Evolutionary conservation across 2,113 vertebrate species (phyloP), one percentile per base, ranked within the genome.

Genomic region (Asarcornis scutulata): DNA sequence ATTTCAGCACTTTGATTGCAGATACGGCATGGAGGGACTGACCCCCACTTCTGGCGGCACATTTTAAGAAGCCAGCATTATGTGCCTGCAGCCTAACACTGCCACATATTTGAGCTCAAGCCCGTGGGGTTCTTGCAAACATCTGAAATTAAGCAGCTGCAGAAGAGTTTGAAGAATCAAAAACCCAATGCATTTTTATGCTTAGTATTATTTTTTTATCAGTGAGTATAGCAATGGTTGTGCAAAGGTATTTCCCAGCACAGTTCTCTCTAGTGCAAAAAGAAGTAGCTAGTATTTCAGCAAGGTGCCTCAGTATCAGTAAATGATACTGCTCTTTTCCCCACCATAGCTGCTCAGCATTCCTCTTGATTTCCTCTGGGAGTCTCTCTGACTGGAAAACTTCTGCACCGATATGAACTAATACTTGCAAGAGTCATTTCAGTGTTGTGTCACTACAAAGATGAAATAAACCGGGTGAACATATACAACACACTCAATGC

Each of bases 321-420:
- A 89, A 91, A 79, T 75, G 89, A 48, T 48, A 68, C 4, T 11
- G 23, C 34, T 83, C 11, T 74, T 73, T 88, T 86, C 78, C 40
- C 22, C 25, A 38, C n/a, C 76, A 2, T 84, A 4, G 75, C 56
- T 88, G 48, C 55, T 90, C 83, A 68, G 38, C 60, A 76, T 88
- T 94, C n/a, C 11, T 88, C 23, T 74, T 93, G 85, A 96, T 96
- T 96, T 97, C 95, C 88, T 80, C 38, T 55, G 90, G 66, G 95
- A 62, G 75, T 84, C 23, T 82, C 38, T 76, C 44, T 36, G 26
- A 32, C 38, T 72, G 64, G 72, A 94, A 80, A 86, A 75, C 29
- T 93, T 96, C 76, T 88, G 26, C 52, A 29, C 29, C 64, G 32
- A 40, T 94, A 68, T 2, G 31, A 93, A 69, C 56, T 93, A 81